Evolutionary conservation across 2,113 vertebrate genomes (phyloP), one percentile per base, ranked within the genome.

Genomic region (Passer domesticus): DNA sequence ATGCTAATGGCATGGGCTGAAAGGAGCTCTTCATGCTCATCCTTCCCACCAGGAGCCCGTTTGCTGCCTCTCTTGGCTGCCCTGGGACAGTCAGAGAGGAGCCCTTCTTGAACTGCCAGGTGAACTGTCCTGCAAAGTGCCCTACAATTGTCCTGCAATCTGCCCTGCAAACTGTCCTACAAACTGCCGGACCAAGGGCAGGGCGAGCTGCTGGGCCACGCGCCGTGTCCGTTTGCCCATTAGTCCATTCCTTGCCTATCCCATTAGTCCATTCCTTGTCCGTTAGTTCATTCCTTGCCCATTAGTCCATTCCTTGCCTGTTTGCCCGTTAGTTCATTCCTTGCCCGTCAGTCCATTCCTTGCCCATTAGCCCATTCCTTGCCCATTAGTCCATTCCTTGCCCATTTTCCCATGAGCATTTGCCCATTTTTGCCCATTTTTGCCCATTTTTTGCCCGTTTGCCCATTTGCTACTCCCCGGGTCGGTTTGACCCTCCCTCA

Each of bases 111-210:
- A 44, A 11, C 22, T 50, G 50, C 37, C 13, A 11, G 12, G 31
- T 37, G 33, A 66, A 13, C 16, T 67, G 44, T 49, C 19, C 43
- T 59, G n/a, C 52, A 22, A 41, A 41, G 11, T 39, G 14, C 11
- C 43, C 63, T 8, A 9, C 22, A n/a, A 33, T 7, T 49, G 24
- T 17, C 31, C 37, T 35, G 6, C 39, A 19, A 7, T 13, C 15
- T 44, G 37, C 2, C 37, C 53, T 19, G 2, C 19, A n/a, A 23
- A 10, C 35, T n/a, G 44, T 15, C 55, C 56, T 16, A 11, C 10
- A n/a, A 8, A 16, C 35, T 67, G 35, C 30, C 0, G 2, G 24
- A 11, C 16, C 10, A 30, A 5, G 7, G 0, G 35, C 1, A 1
- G 13, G 25, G 9, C 1, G 1, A 31, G 4, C 44, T 76, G 31